phyloP scores from a whole-genome alignment of 2,113 vertebrate species.

The Actinemys pallida region DNA sequence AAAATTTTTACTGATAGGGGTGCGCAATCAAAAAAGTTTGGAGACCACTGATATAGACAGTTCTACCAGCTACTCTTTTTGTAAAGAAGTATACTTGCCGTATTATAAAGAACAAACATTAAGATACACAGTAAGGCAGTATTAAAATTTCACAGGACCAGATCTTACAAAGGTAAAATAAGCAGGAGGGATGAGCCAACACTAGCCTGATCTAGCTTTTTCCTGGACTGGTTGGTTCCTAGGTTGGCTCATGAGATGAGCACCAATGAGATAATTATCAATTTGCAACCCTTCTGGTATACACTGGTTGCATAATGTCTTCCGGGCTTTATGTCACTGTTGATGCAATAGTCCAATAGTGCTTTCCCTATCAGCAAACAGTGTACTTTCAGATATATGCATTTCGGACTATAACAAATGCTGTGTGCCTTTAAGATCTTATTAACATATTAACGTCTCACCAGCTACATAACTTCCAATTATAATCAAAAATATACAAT shows the following conservation, averaged over 20 bases:
- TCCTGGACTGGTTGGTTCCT: neutral
- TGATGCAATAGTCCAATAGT: neutral
- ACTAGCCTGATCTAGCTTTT: neutral
- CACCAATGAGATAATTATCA: neutral
- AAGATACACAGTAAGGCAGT: neutral
- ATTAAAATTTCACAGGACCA: neutral
- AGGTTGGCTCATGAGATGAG: neutral
- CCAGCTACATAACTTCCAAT: neutral
- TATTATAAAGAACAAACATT: constrained; percentile 4
- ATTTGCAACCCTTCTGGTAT: neutral
- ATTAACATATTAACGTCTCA: neutral
- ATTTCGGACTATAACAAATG: neutral
- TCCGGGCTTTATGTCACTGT: neutral
- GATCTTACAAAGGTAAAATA: neutral
- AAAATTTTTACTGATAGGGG: too few relatives aligned
- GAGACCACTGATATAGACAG: neutral
- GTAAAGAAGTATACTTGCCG: neutral
- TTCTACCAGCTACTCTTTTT: too few relatives aligned
- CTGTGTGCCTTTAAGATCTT: neutral
- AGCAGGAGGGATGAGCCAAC: neutral
- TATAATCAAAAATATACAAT: neutral
- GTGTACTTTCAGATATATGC: neutral
- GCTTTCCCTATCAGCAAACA: neutral
- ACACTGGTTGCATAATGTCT: neutral
- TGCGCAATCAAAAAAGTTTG: too few relatives aligned